Conservation (phyloP, 2,797 vertebrate species). For the Argyrosomus regius region DNA sequence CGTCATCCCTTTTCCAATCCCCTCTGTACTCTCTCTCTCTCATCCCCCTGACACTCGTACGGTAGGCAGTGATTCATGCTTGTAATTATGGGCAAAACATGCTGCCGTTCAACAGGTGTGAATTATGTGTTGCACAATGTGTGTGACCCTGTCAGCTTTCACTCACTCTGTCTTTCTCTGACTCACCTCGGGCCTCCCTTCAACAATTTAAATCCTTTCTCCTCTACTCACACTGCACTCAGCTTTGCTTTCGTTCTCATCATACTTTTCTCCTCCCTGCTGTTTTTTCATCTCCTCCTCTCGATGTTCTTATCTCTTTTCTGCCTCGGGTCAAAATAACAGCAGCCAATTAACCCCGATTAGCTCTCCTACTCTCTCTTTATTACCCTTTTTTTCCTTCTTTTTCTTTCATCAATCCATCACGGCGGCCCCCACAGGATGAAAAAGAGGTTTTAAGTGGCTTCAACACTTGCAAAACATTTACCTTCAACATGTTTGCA, state of each 20-base stretch:
- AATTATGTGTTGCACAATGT: slow-evolving; percentile 76
- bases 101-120: slow-evolving; percentile 84
- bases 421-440: slow-evolving; percentile 51
- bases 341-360: slow-evolving; percentile 86
- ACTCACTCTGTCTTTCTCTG: slow-evolving; percentile 36
- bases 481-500: slow-evolving; percentile 35
- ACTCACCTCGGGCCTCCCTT: slow-evolving; percentile 60
- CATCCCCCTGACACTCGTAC: slow-evolving; percentile 66
- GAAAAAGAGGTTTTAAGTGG: slow-evolving; percentile 36
- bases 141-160: slow-evolving; percentile 47
- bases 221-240: slow-evolving; percentile 46
- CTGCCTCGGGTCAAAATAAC: slow-evolving; percentile 82
- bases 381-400: slow-evolving; percentile 42
- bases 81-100: slow-evolving; percentile 81
- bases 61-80: slow-evolving; percentile 76
- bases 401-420: slow-evolving; percentile 65
- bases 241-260: slow-evolving; percentile 40
- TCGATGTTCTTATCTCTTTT: slow-evolving; percentile 73
- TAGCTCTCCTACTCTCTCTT: slow-evolving; percentile 70
- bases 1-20: slow-evolving; percentile 48
- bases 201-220: slow-evolving; percentile 36
- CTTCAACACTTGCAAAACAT: slow-evolving; percentile 58
- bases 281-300: slow-evolving; percentile 42
- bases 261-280: slow-evolving; percentile 38
- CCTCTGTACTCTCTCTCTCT: slow-evolving; percentile 36